Conservation (phyloP, 2,888 invertebrate species). For the Ligdia adustata region DNA sequence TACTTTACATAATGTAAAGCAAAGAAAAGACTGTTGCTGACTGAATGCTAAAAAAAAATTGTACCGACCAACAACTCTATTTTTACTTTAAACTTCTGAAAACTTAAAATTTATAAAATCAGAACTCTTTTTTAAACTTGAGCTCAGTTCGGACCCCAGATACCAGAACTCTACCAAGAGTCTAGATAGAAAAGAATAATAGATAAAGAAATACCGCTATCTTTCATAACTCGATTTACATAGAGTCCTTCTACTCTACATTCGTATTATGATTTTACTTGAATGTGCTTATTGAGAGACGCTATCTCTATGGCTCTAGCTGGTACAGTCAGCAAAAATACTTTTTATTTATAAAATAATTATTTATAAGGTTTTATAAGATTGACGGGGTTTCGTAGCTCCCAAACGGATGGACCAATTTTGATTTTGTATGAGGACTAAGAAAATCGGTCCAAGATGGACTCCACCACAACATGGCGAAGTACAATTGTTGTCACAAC, state of each 20-base stretch:
- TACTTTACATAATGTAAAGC: no score
- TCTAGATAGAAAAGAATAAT: slow-evolving; percentile 2
- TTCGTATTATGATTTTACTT: slow-evolving; percentile 66
- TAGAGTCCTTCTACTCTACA: slow-evolving; percentile 14
- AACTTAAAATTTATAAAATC: neutral
- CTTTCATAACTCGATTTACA: slow-evolving; percentile 16
- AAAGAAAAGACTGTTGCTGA: no score
- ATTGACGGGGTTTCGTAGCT: no score
- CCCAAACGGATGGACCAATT: no score
- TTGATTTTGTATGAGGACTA: no score
- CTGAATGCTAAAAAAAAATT: no score
- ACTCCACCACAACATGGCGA: no score
- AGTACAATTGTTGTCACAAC: no score
- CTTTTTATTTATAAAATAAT: neutral
- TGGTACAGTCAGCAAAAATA: slow-evolving; percentile 40
- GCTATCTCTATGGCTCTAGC: slow-evolving; percentile 49
- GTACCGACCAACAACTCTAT: no score
- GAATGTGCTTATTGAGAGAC: slow-evolving; percentile 65
- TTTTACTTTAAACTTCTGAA: neutral
- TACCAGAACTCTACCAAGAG: neutral
- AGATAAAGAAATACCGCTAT: slow-evolving; percentile 4
- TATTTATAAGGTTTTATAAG: no score
- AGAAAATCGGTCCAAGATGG: no score
- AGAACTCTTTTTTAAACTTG: neutral
- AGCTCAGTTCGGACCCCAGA: no score